These are phyloP conservation scores for Neopelma chrysocephalum DNA, from an alignment of 2,797 vertebrate species.

Conservation along the genomic window DNA sequence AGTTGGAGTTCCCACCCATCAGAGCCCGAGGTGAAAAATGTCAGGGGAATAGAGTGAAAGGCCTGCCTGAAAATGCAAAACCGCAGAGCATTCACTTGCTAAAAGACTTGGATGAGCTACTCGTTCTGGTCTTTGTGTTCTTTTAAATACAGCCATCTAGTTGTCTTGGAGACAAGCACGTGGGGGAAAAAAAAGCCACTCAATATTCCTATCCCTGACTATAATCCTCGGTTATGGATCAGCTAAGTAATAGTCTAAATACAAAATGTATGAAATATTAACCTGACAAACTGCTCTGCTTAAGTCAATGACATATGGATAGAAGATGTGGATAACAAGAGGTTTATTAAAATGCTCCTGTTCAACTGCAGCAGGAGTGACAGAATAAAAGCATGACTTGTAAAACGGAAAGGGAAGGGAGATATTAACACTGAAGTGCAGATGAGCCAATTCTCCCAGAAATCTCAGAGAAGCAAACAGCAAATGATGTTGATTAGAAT, in stretches of 20 bases:
- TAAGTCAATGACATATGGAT: conserved; percentile 39
- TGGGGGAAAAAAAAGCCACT: conserved; percentile 22
- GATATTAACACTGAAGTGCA: conserved; percentile 2
- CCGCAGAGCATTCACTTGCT: conserved; percentile 84
- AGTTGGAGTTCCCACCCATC: conserved; percentile 75
- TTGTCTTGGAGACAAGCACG: conserved; percentile 80
- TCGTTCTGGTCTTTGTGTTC: conserved; percentile 79
- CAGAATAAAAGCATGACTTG: conserved; percentile 1
- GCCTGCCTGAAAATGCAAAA: conserved; percentile 72
- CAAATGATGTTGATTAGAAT: conserved; percentile 61
- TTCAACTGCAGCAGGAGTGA: conserved; percentile 8
- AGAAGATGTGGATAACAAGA: conserved; percentile 54
- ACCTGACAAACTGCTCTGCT: conserved; percentile 32
- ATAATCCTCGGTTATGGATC: conserved; percentile 23
- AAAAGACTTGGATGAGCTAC: conserved; percentile 83
- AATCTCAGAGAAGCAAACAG: conserved; percentile 13
- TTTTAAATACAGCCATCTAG: conserved; percentile 82
- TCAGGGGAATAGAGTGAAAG: conserved; percentile 65
- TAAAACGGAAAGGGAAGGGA: neutral
- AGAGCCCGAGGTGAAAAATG: conserved; percentile 75
- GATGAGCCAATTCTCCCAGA: conserved; percentile 34
- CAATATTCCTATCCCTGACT: conserved; percentile 5
- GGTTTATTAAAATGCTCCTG: conserved; percentile 34
- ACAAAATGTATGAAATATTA: conserved; percentile 45
- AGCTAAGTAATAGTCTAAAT: conserved; percentile 37